Base-by-base conservation (phyloP, 2,113 vertebrate genomes). In the Illadopsis cleaveri region DNA sequence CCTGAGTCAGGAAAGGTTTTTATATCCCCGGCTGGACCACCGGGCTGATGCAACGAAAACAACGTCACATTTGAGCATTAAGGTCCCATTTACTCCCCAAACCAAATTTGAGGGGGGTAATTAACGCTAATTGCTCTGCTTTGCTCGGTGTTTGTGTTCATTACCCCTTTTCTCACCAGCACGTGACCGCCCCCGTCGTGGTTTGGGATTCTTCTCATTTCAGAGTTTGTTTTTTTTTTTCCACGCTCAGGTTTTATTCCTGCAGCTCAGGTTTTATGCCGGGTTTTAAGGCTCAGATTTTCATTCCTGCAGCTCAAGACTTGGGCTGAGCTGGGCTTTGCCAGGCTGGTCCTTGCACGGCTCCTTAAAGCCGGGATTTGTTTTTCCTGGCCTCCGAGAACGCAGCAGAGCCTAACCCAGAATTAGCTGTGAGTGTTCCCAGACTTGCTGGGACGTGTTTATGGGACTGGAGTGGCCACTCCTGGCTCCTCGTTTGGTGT, bases 31-130 rank as follows among this genome's bases (percentile, higher is more conserved):
- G 38, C 91, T 90, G 80, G 96, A 97, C 96, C 96, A 95, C 96
- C 96, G 42, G 82, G 94, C 95, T 97, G 96, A 97, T 92, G 96
- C 95, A 96, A 97, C n/a, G 96, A 93, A 93, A 95, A 82, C 11
- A 70, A 95, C 89, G 86, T 97, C 96, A 97, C 45, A 92, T 97
- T 97, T 94, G 71, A 50, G 38, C 95, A 86, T 94, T 94, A 95
- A 95, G 64, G 79, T 8, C 89, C 94, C 94, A 97, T 96, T 88
- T 88, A 97, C 68, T 96, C 86, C 95, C 82, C 90, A 96, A 89
- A 96, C 82, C 83, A 86, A 94, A 92, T 94, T 86, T 66, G 71
- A 37, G 42, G 19, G 42, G 19, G 61, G 2, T 97, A 96, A 97
- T 97, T 97, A 97, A 96, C 47, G 68, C 60, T 96, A 97, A 97